Evolutionary conservation across 2,888 invertebrate genomes (phyloP), one percentile per base, ranked within the genome.

Genomic region (Tillus elongatus): DNA sequence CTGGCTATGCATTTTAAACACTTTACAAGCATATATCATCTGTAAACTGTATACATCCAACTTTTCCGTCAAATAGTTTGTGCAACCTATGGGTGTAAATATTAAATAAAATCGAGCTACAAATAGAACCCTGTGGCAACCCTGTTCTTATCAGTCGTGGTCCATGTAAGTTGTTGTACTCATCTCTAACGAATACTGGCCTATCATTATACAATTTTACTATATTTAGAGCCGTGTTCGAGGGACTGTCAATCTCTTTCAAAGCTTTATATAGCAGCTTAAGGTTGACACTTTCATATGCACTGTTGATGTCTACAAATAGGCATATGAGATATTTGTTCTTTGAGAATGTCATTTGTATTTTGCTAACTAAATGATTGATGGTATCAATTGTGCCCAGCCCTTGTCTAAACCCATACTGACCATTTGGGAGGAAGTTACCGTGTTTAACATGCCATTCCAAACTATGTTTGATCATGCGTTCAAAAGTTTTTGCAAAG

Each of bases 121-220:
- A n/a, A n/a, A 19, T n/a, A 8, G 24, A 19, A 19, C n/a, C 24
- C 24, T 19, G n/a, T 19, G 24, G 24, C n/a, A 19, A n/a, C n/a
- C 24, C 24, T 19, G 24, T 19, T 8, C 24, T n/a, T 19, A 19
- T n/a, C n/a, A 19, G 24, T n/a, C 24, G 6, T 19, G 24, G 24
- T 19, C 24, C 24, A 19, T 19, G n/a, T n/a, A 8, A n/a, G 6
- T 19, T n/a, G 24, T 19, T 19, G n/a, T 19, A 8, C n/a, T 19
- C 6, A 19, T 19, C n/a, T 19, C 24, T 19, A n/a, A 19, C 24
- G n/a, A 8, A 19, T 8, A 19, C n/a, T 19, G 6, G 6, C n/a
- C 24, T 19, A 19, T n/a, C 24, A n/a, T 19, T 19, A 19, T 8
- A 19, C n/a, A 19, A 8, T n/a, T 19, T n/a, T 19, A 19, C 24